Conservation (phyloP, 2,113 vertebrate genomes). For the Mobula hypostoma region DNA sequence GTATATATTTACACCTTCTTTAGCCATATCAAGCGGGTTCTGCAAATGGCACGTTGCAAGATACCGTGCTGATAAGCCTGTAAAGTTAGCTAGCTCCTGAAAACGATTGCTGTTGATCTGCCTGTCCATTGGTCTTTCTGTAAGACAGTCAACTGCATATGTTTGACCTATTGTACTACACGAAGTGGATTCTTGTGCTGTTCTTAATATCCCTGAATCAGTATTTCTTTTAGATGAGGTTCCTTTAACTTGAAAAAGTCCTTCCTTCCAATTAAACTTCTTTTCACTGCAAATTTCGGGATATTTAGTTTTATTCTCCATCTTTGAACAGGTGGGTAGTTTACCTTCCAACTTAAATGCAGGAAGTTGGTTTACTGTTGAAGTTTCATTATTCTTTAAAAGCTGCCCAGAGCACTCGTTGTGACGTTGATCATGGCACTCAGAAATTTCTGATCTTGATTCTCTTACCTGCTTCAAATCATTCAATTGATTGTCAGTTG, state of each 20-base stretch:
- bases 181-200: not conserved
- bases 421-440: not conserved
- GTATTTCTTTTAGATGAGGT: not conserved
- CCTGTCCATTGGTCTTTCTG: not conserved
- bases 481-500: not conserved
- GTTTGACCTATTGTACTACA: not conserved
- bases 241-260: not conserved
- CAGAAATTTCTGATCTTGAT: not conserved
- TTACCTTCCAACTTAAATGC: not conserved
- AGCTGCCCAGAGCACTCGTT: not conserved
- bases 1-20: no score
- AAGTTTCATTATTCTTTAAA: not conserved
- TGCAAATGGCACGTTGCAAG: not conserved
- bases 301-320: not conserved
- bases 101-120: not conserved
- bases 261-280: not conserved
- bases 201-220: not conserved
- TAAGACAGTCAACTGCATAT: not conserved
- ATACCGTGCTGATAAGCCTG: not conserved
- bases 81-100: not conserved
- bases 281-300: not conserved
- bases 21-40: not conserved
- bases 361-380: not conserved
- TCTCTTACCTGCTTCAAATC: not conserved
- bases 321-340: not conserved